Evolutionary conservation across 2,888 invertebrate genomes (phyloP).

Genomic region (Cryptus armator): DNA sequence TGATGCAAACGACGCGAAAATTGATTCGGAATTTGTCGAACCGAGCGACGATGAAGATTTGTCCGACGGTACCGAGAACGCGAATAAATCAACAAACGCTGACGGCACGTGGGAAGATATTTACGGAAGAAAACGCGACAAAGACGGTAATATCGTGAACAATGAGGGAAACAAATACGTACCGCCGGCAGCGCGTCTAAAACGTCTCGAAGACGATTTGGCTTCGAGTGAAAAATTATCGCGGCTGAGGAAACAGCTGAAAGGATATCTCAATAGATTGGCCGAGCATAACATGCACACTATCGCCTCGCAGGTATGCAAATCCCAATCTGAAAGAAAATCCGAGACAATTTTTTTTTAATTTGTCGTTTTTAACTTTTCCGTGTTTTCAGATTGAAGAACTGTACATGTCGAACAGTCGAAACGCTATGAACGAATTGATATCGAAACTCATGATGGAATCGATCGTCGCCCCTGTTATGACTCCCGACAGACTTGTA

Average conservation of each 20-base stretch:
- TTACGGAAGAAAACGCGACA: slow-evolving; percentile 94
- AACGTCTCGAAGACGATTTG: slow-evolving; percentile 84
- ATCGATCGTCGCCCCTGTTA: slow-evolving; percentile 88
- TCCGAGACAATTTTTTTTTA: not conserved
- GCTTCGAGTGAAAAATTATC: slow-evolving; percentile 87
- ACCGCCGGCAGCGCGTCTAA: slow-evolving; percentile 92
- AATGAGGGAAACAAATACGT: slow-evolving; percentile 89
- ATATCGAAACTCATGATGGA: slow-evolving; percentile 90
- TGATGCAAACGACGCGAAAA: slow-evolving; percentile 66
- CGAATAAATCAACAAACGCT: slow-evolving; percentile 69
- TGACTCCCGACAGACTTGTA: slow-evolving; percentile 91
- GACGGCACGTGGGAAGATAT: slow-evolving; percentile 93
- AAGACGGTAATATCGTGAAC: slow-evolving; percentile 91
- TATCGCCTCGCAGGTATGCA: slow-evolving; percentile 88
- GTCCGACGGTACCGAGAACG: slow-evolving; percentile 60
- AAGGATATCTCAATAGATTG: slow-evolving; percentile 94
- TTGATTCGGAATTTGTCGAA: slow-evolving; percentile 55
- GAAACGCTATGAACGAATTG: slow-evolving; percentile 93
- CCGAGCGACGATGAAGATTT: slow-evolving; percentile 54
- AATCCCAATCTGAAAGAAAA: not conserved
- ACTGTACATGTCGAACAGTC: slow-evolving; percentile 92
- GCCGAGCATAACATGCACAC: slow-evolving; percentile 95
- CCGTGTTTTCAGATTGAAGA: slow-evolving; percentile 89
- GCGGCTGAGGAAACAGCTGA: slow-evolving; percentile 92
- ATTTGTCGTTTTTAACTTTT: slow-evolving; percentile 1